Percentiles rank a stretch among this genome's conserved stretches.
These are phyloP conservation scores for Carcinoscorpius rotundicauda DNA, from an alignment of 1,140 invertebrate genomes.

Conservation along the genomic window DNA sequence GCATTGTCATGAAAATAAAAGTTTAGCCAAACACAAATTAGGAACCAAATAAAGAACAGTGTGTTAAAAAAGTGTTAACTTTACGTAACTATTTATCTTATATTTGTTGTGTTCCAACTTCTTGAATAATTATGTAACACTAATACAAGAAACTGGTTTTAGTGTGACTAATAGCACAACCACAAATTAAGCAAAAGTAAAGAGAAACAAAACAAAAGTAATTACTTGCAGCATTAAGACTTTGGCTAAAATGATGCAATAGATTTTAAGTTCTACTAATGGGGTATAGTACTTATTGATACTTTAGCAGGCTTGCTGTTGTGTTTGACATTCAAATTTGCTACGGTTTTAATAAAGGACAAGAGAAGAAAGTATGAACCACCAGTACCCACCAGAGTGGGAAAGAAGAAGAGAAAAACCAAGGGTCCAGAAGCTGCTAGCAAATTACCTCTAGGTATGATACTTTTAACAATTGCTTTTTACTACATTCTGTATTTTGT, in stretches of 20 bases:
- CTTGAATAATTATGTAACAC: too few species aligned
- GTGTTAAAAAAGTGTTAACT: too few species aligned
- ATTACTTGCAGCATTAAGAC: not conserved
- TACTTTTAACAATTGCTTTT: not conserved
- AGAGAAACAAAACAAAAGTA: not conserved
- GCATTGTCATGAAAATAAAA: too few species aligned
- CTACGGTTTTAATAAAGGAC: constrained; percentile 39
- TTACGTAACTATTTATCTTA: too few species aligned
- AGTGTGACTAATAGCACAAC: too few species aligned
- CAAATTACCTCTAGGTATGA: constrained; percentile 73
- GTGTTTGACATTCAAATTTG: not conserved
- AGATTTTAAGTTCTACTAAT: not conserved
- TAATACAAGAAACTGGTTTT: too few species aligned
- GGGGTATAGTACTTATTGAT: not conserved
- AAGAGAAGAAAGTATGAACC: constrained; percentile 99
- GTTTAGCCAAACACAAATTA: too few species aligned
- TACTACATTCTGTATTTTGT: too few species aligned
- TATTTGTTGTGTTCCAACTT: too few species aligned
- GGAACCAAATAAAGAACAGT: too few species aligned
- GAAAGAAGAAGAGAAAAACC: constrained; percentile 92
- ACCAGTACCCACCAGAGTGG: constrained; percentile 92
- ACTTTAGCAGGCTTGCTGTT: not conserved
- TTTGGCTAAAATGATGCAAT: not conserved
- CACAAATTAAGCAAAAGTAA: too few species aligned
- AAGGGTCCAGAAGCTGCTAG: constrained; percentile 97